Base-by-base conservation (phyloP, 2,113 vertebrate genomes). In the Alligator mississippiensis region DNA sequence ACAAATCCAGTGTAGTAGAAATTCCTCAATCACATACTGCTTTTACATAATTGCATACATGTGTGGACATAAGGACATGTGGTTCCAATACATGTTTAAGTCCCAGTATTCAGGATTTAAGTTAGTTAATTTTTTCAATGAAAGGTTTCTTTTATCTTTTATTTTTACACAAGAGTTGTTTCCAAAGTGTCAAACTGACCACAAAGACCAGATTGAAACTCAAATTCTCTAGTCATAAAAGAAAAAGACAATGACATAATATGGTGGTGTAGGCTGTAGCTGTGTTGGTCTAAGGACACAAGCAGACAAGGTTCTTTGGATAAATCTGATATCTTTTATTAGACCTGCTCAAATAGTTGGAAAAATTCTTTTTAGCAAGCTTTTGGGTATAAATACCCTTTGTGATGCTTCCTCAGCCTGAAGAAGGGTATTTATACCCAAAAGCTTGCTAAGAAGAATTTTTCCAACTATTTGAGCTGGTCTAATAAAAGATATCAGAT, bases 1-100 rank as follows among this genome's bases (percentile, higher is more conserved):
- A 94, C 28, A 94, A 87, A 90, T 19, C 34, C 28, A 95, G 78
- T 19, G 6, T 7, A 57, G 21, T 88, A 93, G 87, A 78, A 83
- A 93, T 28, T 76, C 1, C 1, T 38, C 85, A 72, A 17, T 89
- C 54, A 77, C 61, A 79, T 66, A 55, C 22, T 75, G 77, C 15
- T 9, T 72, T 87, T 75, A 79, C 13, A 55, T 17, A 12, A 6
- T 75, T 12, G 12, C 77, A 94, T 27, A 27, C 25, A 38, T 2
- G 58, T 1, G 70, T 9, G 74, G 28, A 80, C 9, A 77, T 78
- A 88, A 80, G 5, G 5, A 80, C 7, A 24, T 2, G 47, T 55
- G 6, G 55, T n/a, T 79, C 47, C 68, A 57, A 81, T 81, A 58
- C 57, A 78, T 14, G 60, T 8, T 38, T 28, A 63, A 90, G 25